Base-by-base conservation (phyloP, 2,888 invertebrate species). In the Eilema griseolum region DNA sequence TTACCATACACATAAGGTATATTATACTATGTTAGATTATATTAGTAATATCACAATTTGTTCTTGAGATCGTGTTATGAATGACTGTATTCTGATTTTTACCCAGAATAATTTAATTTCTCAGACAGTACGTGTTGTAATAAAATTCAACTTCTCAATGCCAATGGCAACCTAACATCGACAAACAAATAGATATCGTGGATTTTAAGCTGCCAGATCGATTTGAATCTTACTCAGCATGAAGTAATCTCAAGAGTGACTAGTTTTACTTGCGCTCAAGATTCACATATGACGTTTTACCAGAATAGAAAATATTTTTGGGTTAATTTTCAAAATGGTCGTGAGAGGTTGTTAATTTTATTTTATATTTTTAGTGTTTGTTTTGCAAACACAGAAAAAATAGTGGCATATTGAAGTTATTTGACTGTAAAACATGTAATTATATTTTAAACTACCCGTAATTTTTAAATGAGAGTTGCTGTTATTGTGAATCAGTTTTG, bases 1-100 rank as follows among this genome's bases (percentile, higher is more conserved):
- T 70, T 46, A 16, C 66, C 73, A 68, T 64, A 33, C 11, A 16
- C 56, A 66, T 79, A 83, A 82, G 78, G 77, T 80, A 73, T 75
- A 74, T 65, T 68, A 31, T 73, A 68, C 57, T 56, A 16, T 31
- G 64, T 73, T 60, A 75, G 61, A 70, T 63, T 57, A 57, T 46
- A 65, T 71, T 61, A 26, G 37, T 28, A 12, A 62, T 62, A 66
- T 57, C 66, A 59, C 26, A 28, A n/a, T 56, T 37, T 37, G 46
- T 66, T 31, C 63, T 61, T 24, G 59, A 52, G 46, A 37, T 64
- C 57, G 46, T 59, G 61, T 56, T 37, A 56, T 61, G 24, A 62
- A 24, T 61, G 52, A 26, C 31, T 62, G 56, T 66, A 66, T 26
- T 57, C 37, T 31, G 61, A 61, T 37, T 41, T 14, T 41, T 41